Conservation (phyloP, 2,888 invertebrate genomes). For the Pterobdella sp. region DNA sequence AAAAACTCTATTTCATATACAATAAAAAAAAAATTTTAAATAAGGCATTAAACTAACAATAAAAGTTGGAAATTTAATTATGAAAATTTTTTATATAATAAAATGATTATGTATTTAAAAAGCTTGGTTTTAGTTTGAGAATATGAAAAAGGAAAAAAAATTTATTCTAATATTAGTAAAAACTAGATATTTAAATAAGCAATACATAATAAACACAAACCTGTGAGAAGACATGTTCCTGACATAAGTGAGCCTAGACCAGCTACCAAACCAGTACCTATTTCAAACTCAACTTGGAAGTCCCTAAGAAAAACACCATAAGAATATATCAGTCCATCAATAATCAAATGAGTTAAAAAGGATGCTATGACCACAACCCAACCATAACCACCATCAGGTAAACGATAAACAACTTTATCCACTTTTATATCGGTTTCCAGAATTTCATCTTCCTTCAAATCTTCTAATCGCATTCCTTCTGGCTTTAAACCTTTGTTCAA, state of each 20-base stretch:
- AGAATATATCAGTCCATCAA: conserved; percentile 88
- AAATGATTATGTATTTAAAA: too few relatives aligned
- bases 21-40: too few relatives aligned
- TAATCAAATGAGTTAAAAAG: conserved; percentile 82
- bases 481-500: not conserved
- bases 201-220: conserved; percentile 49
- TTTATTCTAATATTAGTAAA: too few relatives aligned
- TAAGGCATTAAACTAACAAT: too few relatives aligned
- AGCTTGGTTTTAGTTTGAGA: too few relatives aligned
- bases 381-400: conserved; percentile 62
- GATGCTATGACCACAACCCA: conserved; percentile 67
- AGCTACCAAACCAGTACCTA: conserved; percentile 71
- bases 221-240: conserved; percentile 82
- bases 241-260: conserved; percentile 78
- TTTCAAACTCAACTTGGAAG: conserved; percentile 63
- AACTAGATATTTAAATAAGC: not conserved
- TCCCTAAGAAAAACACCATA: conserved; percentile 67
- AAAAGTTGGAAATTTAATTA: too few relatives aligned
- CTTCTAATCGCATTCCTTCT: not conserved
- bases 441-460: conserved; percentile 1
- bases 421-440: conserved; percentile 8
- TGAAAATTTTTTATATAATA: too few relatives aligned
- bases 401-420: not conserved
- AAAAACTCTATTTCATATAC: too few relatives aligned
- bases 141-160: too few relatives aligned